Evolutionary conservation across 2,113 vertebrate species (phyloP), one percentile per base, ranked within the genome.

Genomic region (Brachypodius melanocephalos): DNA sequence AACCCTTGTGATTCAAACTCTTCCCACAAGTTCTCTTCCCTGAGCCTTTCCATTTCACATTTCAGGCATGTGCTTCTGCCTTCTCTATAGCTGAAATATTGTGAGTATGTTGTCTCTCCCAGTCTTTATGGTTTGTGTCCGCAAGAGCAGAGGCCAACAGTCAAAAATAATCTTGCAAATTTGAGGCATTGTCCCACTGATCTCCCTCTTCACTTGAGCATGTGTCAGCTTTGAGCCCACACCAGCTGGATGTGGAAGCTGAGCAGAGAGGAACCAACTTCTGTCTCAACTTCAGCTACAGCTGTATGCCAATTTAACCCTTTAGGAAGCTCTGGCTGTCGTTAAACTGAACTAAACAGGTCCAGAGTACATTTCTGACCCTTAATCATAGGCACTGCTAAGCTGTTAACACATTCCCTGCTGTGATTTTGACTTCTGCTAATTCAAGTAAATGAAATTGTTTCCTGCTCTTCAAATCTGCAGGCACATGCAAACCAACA

Each of bases 321-420:
- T 54, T 76, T 7, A 42, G 29, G 34, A 14, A 68, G 16, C 11
- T 57, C 20, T 85, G 72, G 12, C 8, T 80, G 28, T 28, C 43
- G 29, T 17, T 51, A 63, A 82, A 54, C 28, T 58, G 40, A 83
- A 25, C 3, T 54, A 63, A 61, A 89, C 15, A 55, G 7, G 15
- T 29, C 26, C 26, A 68, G 29, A 13, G 10, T 38, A 16, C 8
- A 20, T 34, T 89, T 63, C 45, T 55, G 34, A 46, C 11, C 40
- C 32, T 48, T 38, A 61, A 0, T 34, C 3, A 0, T 8, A 51
- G 45, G 29, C 8, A 14, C 14, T 62, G 24, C 5, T n/a, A 62
- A 74, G 16, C 12, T 49, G 5, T 45, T 68, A 48, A 63, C 34
- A 49, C 10, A 15, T 45, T 46, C 12, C 13, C 28, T 69, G 26